A percentile compares a stretch with the other conserved stretches of the same genome.
Evolutionary conservation across 2,113 vertebrate species (phyloP).

Genomic region (Zingel zingel): DNA sequence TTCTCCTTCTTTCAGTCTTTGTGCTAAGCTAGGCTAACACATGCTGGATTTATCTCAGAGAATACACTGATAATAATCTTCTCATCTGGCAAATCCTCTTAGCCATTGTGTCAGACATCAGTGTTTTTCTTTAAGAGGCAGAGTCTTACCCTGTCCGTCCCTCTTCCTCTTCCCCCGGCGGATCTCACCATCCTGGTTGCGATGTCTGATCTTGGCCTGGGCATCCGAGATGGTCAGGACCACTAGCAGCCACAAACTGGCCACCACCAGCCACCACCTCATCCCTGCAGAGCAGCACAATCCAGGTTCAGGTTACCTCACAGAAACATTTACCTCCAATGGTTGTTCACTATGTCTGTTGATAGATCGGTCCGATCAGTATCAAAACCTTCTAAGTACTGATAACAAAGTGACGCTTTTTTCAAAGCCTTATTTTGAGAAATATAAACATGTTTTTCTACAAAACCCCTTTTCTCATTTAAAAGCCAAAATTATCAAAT

Average conservation of each 20-base stretch:
- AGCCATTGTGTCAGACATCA: background rate
- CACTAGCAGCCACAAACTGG: conserved; percentile 64
- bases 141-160: conserved; percentile 61
- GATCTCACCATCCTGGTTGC: conserved; percentile 60
- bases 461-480: background rate
- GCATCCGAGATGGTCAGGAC: conserved; percentile 66
- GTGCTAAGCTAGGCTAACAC: no score
- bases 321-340: background rate
- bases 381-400: background rate
- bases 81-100: background rate
- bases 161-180: conserved; percentile 37
- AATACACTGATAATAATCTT: background rate
- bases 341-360: no score
- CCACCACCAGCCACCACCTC: conserved; percentile 81
- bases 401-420: background rate
- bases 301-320: background rate
- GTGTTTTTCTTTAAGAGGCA: background rate
- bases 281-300: conserved; percentile 78
- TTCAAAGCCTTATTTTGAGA: background rate
- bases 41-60: no score
- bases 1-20: background rate
- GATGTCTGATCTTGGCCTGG: conserved; percentile 39
- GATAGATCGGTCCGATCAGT: no score
- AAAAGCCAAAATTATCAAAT: background rate
- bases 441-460: background rate